Percentiles rank a stretch among this genome's conserved stretches.
Evolutionary conservation across 2,888 invertebrate genomes (phyloP).

Genomic region (Stegophylla sp.): DNA sequence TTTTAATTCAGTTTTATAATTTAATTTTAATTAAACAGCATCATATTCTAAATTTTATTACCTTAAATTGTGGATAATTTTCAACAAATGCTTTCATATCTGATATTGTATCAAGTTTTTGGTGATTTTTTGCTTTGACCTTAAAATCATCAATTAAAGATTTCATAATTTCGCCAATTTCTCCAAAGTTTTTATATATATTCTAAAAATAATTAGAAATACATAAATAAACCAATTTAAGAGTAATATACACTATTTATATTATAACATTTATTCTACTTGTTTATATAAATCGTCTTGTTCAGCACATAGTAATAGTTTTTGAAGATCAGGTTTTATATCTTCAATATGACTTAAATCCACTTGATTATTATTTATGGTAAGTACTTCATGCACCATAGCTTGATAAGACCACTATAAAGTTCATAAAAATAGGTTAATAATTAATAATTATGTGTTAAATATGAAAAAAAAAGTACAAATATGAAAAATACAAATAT

Average conservation of each 20-base stretch:
- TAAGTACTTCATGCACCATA: conserved; percentile 97
- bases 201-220: conserved; percentile 70
- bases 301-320: conserved; percentile 91
- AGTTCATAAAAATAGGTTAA: not conserved
- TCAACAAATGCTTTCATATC: conserved; percentile 99
- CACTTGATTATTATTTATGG: conserved; percentile 92
- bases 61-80: conserved; percentile 95
- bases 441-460: too few species aligned
- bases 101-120: conserved; percentile 95
- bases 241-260: not conserved
- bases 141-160: conserved; percentile 97
- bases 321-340: conserved; percentile 85
- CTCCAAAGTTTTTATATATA: conserved; percentile 95
- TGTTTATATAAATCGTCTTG: conserved; percentile 97
- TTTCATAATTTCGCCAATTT: conserved; percentile 97
- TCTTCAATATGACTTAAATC: conserved; percentile 84
- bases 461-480: too few species aligned
- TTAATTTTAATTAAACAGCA: not conserved
- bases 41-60: conserved; percentile 62
- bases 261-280: conserved; percentile 65
- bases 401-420: conserved; percentile 98
- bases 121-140: conserved; percentile 90
- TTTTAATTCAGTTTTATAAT: not conserved
- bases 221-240: conserved; percentile 18
- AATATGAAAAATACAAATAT: too few species aligned